Base-by-base conservation (phyloP, 2,888 invertebrate genomes). In the Blomia tropicalis region DNA sequence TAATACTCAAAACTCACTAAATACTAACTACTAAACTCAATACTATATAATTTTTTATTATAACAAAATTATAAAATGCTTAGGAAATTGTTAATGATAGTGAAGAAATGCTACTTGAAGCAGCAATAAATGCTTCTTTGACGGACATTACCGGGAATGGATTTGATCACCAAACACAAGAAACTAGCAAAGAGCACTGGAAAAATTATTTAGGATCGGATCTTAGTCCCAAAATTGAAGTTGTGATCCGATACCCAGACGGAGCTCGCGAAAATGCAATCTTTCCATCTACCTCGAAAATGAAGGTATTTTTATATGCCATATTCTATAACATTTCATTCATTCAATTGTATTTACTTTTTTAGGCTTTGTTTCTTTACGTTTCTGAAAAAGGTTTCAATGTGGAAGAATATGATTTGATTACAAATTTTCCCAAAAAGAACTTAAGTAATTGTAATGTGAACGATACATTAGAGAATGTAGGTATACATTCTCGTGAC, bases 81-180 rank as follows among this genome's bases (percentile, higher is more conserved):
- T 27, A 56, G 56, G n/a, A 0, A 31, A 19, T 32, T 44, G 65
- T 62, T 59, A 66, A 68, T 29, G 64, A 67, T 44, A 73, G 72
- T 65, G 77, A 77, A 68, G 75, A 76, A 60, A 72, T 71, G 62
- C 77, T 77, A 66, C 66, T 77, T 25, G 71, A 75, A 68, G 75
- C 75, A 47, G 77, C 77, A 19, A 75, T 77, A 47, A 69, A 70
- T 64, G 76, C 76, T 2, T 77, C 77, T 1, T 67, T 77, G 4
- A 65, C 69, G 44, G 70, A 71, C 43, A 65, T 53, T 19, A n/a
- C n/a, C n/a, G n/a, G 58, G 11, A 41, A 19, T 3, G 14, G 22
- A 58, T 41, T n/a, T 4, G 25, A n/a, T n/a, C n/a, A n/a, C n/a
- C n/a, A n/a, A n/a, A n/a, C n/a, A n/a, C n/a, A n/a, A n/a, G 25